A percentile compares a stretch with the other conserved stretches of the same genome.
Conservation (phyloP, 2,888 invertebrate genomes). For the Drosophila prostipennis region DNA sequence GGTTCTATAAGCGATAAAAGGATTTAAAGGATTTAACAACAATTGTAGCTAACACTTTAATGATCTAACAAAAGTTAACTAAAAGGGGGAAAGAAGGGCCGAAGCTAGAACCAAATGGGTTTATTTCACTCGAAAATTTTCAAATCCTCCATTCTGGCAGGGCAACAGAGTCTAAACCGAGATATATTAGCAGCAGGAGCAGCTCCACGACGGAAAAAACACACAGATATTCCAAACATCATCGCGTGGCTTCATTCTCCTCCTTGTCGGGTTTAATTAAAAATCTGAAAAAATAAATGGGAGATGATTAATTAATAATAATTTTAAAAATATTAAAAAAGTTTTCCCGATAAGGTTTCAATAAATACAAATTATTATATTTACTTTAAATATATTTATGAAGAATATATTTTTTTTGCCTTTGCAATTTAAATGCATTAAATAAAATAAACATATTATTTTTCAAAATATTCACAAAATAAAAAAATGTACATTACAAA, state of each 20-base stretch:
- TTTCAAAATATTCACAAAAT: too few species aligned
- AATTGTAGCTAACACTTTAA: slow-evolving; percentile 60
- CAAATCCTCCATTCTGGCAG: not conserved
- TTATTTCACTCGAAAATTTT: slow-evolving; percentile 44
- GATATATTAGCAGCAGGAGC: slow-evolving; percentile 57
- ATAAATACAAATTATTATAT: too few species aligned
- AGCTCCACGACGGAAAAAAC: slow-evolving; percentile 57
- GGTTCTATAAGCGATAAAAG: slow-evolving; percentile 45
- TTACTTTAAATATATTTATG: too few species aligned
- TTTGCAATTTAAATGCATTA: too few species aligned
- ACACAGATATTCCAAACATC: slow-evolving; percentile 12
- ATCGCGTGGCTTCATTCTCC: slow-evolving; percentile 49
- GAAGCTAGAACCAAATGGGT: slow-evolving; percentile 28
- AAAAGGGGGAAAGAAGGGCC: slow-evolving; percentile 21
- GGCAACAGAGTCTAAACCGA: slow-evolving; percentile 38
- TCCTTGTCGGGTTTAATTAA: slow-evolving; percentile 48
- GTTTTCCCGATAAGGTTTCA: too few species aligned
- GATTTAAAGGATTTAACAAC: slow-evolving; percentile 52
- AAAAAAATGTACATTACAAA: too few species aligned
- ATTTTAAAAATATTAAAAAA: too few species aligned
- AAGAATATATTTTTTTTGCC: too few species aligned
- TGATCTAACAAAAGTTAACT: slow-evolving; percentile 27
- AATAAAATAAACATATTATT: too few species aligned
- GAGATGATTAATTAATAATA: too few species aligned
- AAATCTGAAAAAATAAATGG: slow-evolving; percentile 5